Evolutionary conservation across 2,888 invertebrate genomes (phyloP).

Genomic region (Hirtodrosophila histrioides): DNA sequence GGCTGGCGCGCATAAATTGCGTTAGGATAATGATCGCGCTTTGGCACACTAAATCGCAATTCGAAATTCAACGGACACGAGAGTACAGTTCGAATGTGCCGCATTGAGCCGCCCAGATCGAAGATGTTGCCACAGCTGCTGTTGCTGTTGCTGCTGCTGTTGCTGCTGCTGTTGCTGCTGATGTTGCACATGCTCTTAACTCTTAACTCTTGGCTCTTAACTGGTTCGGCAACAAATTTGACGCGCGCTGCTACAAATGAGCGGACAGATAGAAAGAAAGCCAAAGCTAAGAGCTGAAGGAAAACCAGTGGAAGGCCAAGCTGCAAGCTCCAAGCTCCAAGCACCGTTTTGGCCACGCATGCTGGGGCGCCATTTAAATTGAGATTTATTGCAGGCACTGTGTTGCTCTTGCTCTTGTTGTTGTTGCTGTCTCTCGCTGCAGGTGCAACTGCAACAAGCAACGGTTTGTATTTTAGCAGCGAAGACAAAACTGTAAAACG

Average conservation of each 20-base stretch:
- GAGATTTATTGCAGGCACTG: slow-evolving; percentile 82
- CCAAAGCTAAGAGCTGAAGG: slow-evolving; percentile 52
- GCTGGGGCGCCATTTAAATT: slow-evolving; percentile 83
- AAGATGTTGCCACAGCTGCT: slow-evolving; percentile 44
- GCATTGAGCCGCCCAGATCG: slow-evolving; percentile 51
- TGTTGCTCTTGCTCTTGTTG: slow-evolving; percentile 49
- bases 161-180: slow-evolving; percentile 37
- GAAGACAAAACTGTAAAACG: slow-evolving; percentile 73
- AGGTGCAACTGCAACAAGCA: slow-evolving; percentile 45
- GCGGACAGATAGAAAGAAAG: slow-evolving; percentile 45
- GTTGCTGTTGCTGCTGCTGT: slow-evolving; percentile 32
- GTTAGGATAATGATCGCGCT: slow-evolving; percentile 83
- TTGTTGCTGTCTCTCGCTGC: slow-evolving; percentile 35
- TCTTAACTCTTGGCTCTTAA: slow-evolving; percentile 48
- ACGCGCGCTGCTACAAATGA: slow-evolving; percentile 71
- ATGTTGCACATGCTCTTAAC: slow-evolving; percentile 7
- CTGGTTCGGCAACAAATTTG: slow-evolving; percentile 79
- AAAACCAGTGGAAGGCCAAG: slow-evolving; percentile 69
- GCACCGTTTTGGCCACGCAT: slow-evolving; percentile 77
- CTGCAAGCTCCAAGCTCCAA: slow-evolving; percentile 40
- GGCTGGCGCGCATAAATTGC: slow-evolving; percentile 82
- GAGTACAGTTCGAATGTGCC: slow-evolving; percentile 70
- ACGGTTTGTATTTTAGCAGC: slow-evolving; percentile 52
- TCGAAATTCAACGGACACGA: slow-evolving; percentile 73
- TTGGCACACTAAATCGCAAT: slow-evolving; percentile 79